A percentile compares a stretch with the other conserved stretches of the same genome.
phyloP scores from a whole-genome alignment of 2,888 invertebrate species.

The Parnassius glacialis region DNA sequence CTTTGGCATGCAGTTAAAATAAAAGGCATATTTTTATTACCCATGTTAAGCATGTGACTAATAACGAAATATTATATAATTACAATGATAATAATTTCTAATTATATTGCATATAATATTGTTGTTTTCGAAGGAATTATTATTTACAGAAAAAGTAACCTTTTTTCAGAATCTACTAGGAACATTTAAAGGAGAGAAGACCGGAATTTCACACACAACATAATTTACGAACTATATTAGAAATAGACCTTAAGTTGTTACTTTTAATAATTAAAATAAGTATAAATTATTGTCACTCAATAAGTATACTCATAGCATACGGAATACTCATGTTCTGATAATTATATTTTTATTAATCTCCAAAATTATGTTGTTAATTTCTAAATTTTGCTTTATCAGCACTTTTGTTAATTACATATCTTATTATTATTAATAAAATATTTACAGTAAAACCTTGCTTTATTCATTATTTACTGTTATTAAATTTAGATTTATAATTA shows the following conservation, averaged over 20 bases:
- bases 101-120: too few species aligned
- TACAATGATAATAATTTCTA: too few species aligned
- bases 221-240: neutral
- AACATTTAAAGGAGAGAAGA: slow-evolving; percentile 7
- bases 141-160: neutral
- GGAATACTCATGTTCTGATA: slow-evolving; percentile 10
- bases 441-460: too few species aligned
- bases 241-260: too few species aligned
- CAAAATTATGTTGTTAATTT: too few species aligned
- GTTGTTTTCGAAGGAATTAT: neutral
- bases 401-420: too few species aligned
- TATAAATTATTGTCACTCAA: neutral
- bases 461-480: too few species aligned
- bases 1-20: neutral
- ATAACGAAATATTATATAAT: too few species aligned
- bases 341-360: too few species aligned
- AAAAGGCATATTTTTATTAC: neutral
- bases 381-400: too few species aligned
- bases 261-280: neutral
- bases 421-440: too few species aligned
- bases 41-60: neutral
- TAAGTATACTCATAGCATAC: slow-evolving; percentile 1
- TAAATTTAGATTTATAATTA: too few species aligned
- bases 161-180: slow-evolving; percentile 17
- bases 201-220: neutral